These are phyloP conservation scores for Penaeus japonicus DNA, from an alignment of 1,140 invertebrate species.

Conservation along the genomic window DNA sequence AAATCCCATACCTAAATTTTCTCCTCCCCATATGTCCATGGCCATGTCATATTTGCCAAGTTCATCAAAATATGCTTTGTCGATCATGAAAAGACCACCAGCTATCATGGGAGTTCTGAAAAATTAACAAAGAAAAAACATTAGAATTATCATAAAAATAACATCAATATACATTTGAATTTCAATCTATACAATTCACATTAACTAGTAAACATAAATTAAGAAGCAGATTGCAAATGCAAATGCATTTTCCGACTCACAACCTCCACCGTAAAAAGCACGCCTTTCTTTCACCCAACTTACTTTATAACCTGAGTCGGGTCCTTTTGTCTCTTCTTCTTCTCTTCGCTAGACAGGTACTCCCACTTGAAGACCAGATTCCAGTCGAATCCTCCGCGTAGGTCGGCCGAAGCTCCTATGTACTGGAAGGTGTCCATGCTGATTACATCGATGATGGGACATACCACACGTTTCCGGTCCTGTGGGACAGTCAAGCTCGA, in stretches of 20 bases:
- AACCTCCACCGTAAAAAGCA: neutral
- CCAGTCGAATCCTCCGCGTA: constrained; percentile 97
- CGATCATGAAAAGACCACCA: constrained; percentile 92
- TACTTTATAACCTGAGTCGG: constrained; percentile 70
- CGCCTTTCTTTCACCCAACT: neutral
- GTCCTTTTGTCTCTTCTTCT: constrained; percentile 80
- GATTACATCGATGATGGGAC: constrained; percentile 96
- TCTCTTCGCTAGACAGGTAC: constrained; percentile 84
- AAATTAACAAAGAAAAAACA: constrained; percentile 3
- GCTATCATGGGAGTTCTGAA: constrained; percentile 89
- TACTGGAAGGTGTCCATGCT: constrained; percentile 99
- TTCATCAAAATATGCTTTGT: constrained; percentile 89
- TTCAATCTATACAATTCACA: neutral
- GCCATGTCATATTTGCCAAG: constrained; percentile 96
- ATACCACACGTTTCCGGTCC: constrained; percentile 88
- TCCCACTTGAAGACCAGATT: constrained; percentile 97
- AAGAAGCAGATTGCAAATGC: neutral
- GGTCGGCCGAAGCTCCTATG: constrained; percentile 88
- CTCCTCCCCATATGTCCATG: constrained; percentile 96
- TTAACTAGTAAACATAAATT: neutral
- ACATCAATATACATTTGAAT: neutral
- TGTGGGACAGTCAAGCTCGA: constrained; percentile 61
- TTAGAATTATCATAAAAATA: neutral
- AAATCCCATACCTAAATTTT: constrained; percentile 75
- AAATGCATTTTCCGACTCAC: neutral